Conservation (phyloP, 2,888 invertebrate species). For the Fabriciana adippe region DNA sequence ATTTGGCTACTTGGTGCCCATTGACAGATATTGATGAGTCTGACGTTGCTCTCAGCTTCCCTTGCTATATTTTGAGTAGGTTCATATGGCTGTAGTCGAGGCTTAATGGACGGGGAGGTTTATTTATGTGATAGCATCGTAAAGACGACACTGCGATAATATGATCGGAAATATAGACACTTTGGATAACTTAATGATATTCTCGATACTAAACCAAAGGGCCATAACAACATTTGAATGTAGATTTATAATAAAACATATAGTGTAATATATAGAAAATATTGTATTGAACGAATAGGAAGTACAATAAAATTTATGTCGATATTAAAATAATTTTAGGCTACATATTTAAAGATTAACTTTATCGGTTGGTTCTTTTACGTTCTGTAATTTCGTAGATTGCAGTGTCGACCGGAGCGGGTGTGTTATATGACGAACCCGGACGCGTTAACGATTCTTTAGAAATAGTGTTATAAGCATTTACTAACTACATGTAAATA, state of each 20-base stretch:
- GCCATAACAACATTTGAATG: too few species aligned
- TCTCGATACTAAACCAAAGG: too few species aligned
- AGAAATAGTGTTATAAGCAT: constrained; percentile 23
- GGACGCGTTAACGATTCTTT: constrained; percentile 38
- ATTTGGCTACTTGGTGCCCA: constrained; percentile 72
- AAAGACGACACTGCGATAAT: constrained; percentile 63
- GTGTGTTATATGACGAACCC: constrained; percentile 27
- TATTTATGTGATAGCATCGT: constrained; percentile 69
- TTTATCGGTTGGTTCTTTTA: too few species aligned
- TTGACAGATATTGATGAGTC: constrained; percentile 78
- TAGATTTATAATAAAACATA: too few species aligned
- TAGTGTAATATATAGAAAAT: too few species aligned
- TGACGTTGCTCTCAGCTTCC: constrained; percentile 57
- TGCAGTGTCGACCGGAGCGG: not conserved
- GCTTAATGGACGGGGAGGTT: constrained; percentile 66
- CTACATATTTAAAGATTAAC: too few species aligned
- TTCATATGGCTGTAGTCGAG: constrained; percentile 50
- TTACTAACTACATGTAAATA: constrained; percentile 45
- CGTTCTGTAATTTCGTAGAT: too few species aligned
- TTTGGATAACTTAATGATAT: constrained; percentile 43
- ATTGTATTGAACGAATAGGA: too few species aligned
- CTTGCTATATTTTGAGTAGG: constrained; percentile 58
- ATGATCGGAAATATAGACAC: constrained; percentile 63
- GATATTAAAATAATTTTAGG: too few species aligned
- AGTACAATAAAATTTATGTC: too few species aligned